A percentile compares a stretch with the other conserved stretches of the same genome.
Conservation (phyloP, 2,888 invertebrate species). For the Hesperia comma region DNA sequence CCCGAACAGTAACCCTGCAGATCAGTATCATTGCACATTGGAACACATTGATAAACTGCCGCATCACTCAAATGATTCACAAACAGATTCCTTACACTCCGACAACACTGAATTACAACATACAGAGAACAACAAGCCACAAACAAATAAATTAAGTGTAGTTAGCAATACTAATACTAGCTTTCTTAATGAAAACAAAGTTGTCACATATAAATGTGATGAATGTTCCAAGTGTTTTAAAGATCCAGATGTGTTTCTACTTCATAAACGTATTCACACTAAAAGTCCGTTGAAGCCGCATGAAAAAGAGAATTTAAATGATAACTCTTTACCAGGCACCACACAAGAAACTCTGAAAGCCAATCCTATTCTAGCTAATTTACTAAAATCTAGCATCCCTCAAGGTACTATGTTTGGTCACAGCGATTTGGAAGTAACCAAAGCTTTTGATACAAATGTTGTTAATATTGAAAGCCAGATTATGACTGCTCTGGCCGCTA, state of each 20-base stretch:
- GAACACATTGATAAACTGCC: conserved; percentile 16
- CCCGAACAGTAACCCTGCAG: conserved; percentile 1
- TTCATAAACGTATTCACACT: conserved; percentile 65
- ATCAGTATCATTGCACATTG: conserved; percentile 8
- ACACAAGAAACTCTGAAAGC: conserved; percentile 62
- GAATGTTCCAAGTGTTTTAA: conserved; percentile 76
- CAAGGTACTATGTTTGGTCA: conserved; percentile 43
- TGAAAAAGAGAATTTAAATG: conserved; percentile 62
- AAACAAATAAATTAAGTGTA: conserved; percentile 22
- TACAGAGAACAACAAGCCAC: conserved; percentile 13
- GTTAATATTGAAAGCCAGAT: conserved; percentile 63
- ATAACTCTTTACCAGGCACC: conserved; percentile 37
- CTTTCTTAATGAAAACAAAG: conserved; percentile 27
- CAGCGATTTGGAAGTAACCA: conserved; percentile 42
- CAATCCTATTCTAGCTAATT: conserved; percentile 72
- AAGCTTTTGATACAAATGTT: conserved; percentile 52
- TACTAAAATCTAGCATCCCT: conserved; percentile 54
- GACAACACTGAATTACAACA: conserved; percentile 23
- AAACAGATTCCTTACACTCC: conserved; percentile 15
- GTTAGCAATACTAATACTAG: conserved; percentile 17
- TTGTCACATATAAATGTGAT: conserved; percentile 59
- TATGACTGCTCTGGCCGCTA: conserved; percentile 63
- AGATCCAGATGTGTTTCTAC: conserved; percentile 71
- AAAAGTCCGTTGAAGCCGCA: conserved; percentile 36
- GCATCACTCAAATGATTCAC: not conserved